A percentile compares a stretch with the other conserved stretches of the same genome.
phyloP scores from a whole-genome alignment of 2,797 vertebrate genomes.

The Megalops cyprinoides region DNA sequence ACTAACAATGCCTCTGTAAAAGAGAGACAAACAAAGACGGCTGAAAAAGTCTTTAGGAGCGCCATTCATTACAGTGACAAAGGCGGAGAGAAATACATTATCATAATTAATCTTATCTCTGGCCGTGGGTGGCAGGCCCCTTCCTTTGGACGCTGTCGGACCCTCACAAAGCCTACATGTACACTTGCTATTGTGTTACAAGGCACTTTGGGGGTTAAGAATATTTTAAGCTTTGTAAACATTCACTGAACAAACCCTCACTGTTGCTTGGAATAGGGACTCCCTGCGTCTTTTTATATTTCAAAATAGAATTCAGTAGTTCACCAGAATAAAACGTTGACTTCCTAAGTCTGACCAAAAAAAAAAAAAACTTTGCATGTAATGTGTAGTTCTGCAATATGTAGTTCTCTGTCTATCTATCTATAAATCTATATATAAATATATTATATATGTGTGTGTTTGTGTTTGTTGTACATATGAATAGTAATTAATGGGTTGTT shows the following conservation, averaged over 20 bases:
- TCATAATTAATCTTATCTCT: slow-evolving; percentile 95
- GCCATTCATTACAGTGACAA: slow-evolving; percentile 94
- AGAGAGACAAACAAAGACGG: slow-evolving; percentile 86
- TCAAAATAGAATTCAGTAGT: slow-evolving; percentile 36
- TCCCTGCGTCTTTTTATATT: slow-evolving; percentile 42
- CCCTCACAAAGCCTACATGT: slow-evolving; percentile 71
- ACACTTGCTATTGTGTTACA: slow-evolving; percentile 67
- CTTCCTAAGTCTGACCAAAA: slow-evolving; percentile 26
- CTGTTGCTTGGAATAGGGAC: slow-evolving; percentile 44
- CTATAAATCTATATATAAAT: neutral
- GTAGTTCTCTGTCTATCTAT: neutral
- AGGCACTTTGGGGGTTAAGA: slow-evolving; percentile 63
- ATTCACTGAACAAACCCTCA: slow-evolving; percentile 56
- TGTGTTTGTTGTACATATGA: neutral
- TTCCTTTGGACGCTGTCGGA: slow-evolving; percentile 75
- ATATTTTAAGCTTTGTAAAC: slow-evolving; percentile 74
- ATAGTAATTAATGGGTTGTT: neutral
- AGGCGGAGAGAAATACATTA: slow-evolving; percentile 93
- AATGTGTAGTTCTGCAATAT: neutral
- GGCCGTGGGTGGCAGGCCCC: slow-evolving; percentile 86
- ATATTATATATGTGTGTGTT: no score
- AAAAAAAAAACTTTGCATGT: neutral
- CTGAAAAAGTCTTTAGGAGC: slow-evolving; percentile 85
- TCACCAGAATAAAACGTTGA: slow-evolving; percentile 40
- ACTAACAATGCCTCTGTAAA: slow-evolving; percentile 87